Percentiles rank a stretch among this genome's conserved stretches.
Conservation (phyloP, 2,113 vertebrate species). For the Gallinago paraguaiae region DNA sequence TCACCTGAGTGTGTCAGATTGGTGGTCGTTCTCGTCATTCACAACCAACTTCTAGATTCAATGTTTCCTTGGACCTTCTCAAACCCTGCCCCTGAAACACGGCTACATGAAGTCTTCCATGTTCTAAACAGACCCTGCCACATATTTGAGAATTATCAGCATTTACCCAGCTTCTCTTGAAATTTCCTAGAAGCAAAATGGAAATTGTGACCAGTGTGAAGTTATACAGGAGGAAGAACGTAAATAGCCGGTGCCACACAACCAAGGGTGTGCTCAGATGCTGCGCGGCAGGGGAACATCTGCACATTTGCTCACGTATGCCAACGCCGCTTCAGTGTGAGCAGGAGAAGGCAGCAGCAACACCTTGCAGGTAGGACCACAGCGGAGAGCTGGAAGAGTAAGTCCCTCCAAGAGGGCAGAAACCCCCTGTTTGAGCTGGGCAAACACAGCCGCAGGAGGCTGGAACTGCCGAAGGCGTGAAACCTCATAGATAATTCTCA, state of each 20-base stretch:
- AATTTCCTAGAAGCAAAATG: background rate
- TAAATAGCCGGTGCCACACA: background rate
- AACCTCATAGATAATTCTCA: background rate
- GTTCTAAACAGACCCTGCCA: background rate
- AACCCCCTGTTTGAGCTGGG: background rate
- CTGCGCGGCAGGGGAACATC: rapidly evolving
- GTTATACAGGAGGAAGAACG: background rate
- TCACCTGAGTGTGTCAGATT: background rate
- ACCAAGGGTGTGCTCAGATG: background rate
- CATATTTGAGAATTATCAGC: background rate
- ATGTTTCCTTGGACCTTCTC: background rate
- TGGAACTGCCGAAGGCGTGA: background rate
- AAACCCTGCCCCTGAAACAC: background rate
- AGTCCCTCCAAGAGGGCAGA: background rate
- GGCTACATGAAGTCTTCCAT: background rate
- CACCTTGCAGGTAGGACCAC: background rate
- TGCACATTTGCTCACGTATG: background rate
- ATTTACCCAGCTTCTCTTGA: background rate
- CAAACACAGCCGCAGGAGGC: background rate
- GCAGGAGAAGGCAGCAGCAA: background rate
- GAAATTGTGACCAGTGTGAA: background rate
- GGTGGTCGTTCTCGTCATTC: background rate
- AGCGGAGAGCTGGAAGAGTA: background rate
- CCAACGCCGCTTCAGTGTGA: background rate
- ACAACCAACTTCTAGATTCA: background rate